A percentile compares a stretch with the other conserved stretches of the same genome.
Conservation (phyloP, 2,888 invertebrate species). For the Oscheius myriophilus region DNA sequence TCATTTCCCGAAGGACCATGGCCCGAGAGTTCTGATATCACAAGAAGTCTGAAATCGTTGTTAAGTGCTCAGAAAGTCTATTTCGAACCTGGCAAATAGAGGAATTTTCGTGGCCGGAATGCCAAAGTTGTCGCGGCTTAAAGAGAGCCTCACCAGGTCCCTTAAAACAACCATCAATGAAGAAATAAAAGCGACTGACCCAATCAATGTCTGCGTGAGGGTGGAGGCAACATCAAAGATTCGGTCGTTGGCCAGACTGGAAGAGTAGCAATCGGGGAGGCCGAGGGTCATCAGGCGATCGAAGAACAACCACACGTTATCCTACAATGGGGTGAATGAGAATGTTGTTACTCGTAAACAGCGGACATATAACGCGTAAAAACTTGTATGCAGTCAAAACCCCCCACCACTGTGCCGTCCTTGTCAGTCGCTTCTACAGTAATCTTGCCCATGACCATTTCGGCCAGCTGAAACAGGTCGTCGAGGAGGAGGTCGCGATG, state of each 20-base stretch:
- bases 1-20: background rate
- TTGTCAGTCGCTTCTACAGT: background rate
- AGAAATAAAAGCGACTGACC: background rate
- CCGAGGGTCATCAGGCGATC: slow-evolving; percentile 8
- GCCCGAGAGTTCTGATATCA: slow-evolving; percentile 10
- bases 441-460: background rate
- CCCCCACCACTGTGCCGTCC: background rate
- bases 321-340: slow-evolving; percentile 10
- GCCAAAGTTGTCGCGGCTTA: slow-evolving; percentile 2
- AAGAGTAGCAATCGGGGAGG: slow-evolving; percentile 4
- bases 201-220: background rate
- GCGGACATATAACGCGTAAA: no score
- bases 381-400: background rate
- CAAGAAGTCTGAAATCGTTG: background rate
- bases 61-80: background rate
- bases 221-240: slow-evolving; percentile 8
- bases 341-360: no score
- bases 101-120: background rate
- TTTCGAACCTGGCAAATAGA: slow-evolving; percentile 3
- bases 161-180: slow-evolving; percentile 3
- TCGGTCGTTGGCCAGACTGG: slow-evolving; percentile 9
- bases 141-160: slow-evolving; percentile 5
- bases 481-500: slow-evolving; percentile 5
- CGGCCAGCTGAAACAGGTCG: background rate
- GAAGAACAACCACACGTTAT: slow-evolving; percentile 4